Percentiles rank a stretch among this genome's conserved stretches.
Evolutionary conservation across 2,888 invertebrate species (phyloP).

Genomic region (Eulithis prunata): DNA sequence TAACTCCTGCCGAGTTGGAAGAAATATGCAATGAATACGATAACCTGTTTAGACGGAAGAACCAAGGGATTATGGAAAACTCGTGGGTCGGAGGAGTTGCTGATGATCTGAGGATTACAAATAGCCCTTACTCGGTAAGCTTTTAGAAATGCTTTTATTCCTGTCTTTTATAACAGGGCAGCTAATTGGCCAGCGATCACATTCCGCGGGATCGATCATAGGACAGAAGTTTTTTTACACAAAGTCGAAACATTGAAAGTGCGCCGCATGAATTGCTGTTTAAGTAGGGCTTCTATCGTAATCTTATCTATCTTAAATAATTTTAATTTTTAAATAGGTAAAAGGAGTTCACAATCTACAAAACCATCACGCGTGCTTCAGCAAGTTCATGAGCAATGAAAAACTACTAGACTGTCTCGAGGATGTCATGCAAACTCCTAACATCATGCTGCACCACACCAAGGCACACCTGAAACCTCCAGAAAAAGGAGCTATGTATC

Average conservation of each 20-base stretch:
- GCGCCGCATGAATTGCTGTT: too few species aligned
- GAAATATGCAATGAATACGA: conserved; percentile 78
- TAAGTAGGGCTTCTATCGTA: too few species aligned
- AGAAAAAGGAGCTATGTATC: conserved; percentile 83
- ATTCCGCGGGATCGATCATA: too few species aligned
- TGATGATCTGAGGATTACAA: conserved; percentile 54
- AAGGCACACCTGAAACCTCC: conserved; percentile 85
- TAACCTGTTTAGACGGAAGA: conserved; percentile 77
- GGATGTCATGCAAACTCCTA: conserved; percentile 78
- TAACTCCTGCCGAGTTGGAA: conserved; percentile 69
- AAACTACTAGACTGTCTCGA: conserved; percentile 80
- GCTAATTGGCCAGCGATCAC: not conserved
- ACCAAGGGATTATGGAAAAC: conserved; percentile 75
- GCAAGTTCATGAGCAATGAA: conserved; percentile 72
- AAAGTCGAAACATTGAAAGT: too few species aligned
- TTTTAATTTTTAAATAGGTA: conserved; percentile 60
- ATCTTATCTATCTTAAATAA: too few species aligned
- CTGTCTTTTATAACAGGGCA: not conserved
- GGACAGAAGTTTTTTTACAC: too few species aligned
- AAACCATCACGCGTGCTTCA: conserved; percentile 81
- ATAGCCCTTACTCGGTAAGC: conserved; percentile 59
- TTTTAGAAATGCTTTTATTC: not conserved
- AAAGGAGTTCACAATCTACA: conserved; percentile 85
- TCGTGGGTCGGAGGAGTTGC: conserved; percentile 79
- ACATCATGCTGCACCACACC: conserved; percentile 84